Evolutionary conservation across 2,113 vertebrate species (phyloP).

Genomic region (Hippocampus barbouri): DNA sequence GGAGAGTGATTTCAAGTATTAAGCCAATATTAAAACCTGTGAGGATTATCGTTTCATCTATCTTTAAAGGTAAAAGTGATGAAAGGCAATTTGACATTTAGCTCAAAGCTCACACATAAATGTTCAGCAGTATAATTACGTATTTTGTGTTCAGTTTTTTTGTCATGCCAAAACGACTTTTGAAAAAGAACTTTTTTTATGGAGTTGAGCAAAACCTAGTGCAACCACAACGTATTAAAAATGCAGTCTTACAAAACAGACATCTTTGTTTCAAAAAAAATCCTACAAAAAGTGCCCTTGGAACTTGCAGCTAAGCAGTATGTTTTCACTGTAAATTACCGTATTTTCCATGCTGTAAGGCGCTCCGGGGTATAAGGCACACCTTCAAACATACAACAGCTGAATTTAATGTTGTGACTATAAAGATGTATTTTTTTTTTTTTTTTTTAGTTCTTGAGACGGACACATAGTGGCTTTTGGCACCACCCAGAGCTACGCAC

Average conservation of each 20-base stretch:
- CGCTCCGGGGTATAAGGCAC: too few relatives aligned
- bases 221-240: neutral
- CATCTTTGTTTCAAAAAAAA: too few relatives aligned
- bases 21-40: conserved; percentile 39
- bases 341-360: too few relatives aligned
- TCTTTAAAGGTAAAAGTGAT: conserved; percentile 45
- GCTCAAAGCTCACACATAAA: conserved; percentile 14
- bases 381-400: too few relatives aligned
- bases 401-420: too few relatives aligned
- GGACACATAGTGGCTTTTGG: too few relatives aligned
- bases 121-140: neutral
- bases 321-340: too few relatives aligned
- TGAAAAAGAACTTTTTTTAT: neutral
- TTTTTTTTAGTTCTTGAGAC: too few relatives aligned
- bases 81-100: conserved; percentile 7
- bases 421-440: too few relatives aligned
- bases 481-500: too few relatives aligned
- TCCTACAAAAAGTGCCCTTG: too few relatives aligned
- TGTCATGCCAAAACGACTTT: neutral
- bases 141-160: neutral
- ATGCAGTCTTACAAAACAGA: neutral
- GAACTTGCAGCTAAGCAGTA: too few relatives aligned
- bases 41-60: conserved; percentile 50
- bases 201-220: neutral
- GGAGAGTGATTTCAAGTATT: conserved; percentile 6